A percentile compares a stretch with the other conserved stretches of the same genome.
These are phyloP conservation scores for Drosophila subpulchrella DNA, from an alignment of 1,140 invertebrate genomes.

Conservation along the genomic window DNA sequence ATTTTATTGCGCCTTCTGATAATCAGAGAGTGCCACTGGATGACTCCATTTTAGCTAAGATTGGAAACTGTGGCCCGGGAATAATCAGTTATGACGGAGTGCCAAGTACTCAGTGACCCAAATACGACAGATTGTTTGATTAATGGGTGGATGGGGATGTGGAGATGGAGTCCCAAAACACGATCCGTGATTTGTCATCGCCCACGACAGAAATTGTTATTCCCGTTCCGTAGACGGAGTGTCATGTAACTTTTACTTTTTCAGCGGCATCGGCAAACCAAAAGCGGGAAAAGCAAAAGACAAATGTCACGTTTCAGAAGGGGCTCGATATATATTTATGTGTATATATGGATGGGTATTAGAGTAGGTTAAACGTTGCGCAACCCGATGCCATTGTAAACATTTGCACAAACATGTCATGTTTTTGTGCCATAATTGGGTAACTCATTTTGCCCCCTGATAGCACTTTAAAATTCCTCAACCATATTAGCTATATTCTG, in stretches of 20 bases:
- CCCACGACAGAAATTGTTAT: slow-evolving; percentile 54
- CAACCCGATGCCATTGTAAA: slow-evolving; percentile 61
- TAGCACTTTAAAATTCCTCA: background rate
- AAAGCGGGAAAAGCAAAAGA: slow-evolving; percentile 47
- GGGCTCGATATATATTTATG: background rate
- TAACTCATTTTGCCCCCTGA: slow-evolving; percentile 31
- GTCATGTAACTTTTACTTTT: slow-evolving; percentile 81
- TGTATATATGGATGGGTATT: slow-evolving; percentile 9
- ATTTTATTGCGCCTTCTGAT: background rate
- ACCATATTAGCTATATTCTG: background rate
- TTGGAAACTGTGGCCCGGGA: slow-evolving; percentile 2
- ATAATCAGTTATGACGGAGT: background rate
- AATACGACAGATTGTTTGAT: slow-evolving; percentile 46
- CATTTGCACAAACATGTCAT: slow-evolving; percentile 60
- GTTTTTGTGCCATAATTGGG: slow-evolving; percentile 49
- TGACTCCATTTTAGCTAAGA: slow-evolving; percentile 5
- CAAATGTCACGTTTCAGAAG: slow-evolving; percentile 52
- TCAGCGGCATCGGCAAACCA: slow-evolving; percentile 20
- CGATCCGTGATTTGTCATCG: slow-evolving; percentile 38
- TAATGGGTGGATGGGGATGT: slow-evolving; percentile 26
- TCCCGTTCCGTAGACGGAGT: slow-evolving; percentile 33
- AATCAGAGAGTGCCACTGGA: background rate
- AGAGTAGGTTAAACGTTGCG: slow-evolving; percentile 47
- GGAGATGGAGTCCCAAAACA: background rate
- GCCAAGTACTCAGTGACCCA: slow-evolving; percentile 32